Percentiles rank a stretch among this genome's conserved stretches.
phyloP scores from a whole-genome alignment of 2,113 vertebrate species.

The Ochotona curzoniae region DNA sequence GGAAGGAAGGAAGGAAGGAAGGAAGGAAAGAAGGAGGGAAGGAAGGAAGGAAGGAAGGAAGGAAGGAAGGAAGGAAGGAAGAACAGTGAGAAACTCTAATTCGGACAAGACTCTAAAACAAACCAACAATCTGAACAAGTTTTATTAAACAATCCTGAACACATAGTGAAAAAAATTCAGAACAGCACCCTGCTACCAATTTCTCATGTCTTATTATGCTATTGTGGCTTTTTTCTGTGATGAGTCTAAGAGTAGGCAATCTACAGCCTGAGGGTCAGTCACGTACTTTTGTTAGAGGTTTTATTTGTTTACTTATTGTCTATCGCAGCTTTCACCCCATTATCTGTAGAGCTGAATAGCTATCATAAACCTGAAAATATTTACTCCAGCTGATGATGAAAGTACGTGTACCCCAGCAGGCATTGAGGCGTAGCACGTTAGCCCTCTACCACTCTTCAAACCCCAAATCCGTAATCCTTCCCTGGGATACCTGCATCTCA shows the following conservation, averaged over 20 bases:
- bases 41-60: too few relatives aligned
- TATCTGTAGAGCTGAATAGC: neutral
- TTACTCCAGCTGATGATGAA: neutral
- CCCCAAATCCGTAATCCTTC: too few relatives aligned
- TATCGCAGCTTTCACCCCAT: neutral
- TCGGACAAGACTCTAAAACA: conserved; percentile 56
- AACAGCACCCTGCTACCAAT: neutral
- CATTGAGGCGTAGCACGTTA: too few relatives aligned
- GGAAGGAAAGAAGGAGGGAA: too few relatives aligned
- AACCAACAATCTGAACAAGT: conserved; percentile 54
- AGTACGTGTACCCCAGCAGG: too few relatives aligned
- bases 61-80: too few relatives aligned
- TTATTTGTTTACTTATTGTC: neutral
- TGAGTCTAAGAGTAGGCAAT: neutral
- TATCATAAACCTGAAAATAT: conserved; percentile 5
- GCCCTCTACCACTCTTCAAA: too few relatives aligned
- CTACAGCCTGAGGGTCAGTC: neutral
- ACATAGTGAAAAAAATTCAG: conserved; percentile 24
- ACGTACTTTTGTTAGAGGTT: neutral
- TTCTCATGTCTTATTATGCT: neutral
- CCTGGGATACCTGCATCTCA: too few relatives aligned
- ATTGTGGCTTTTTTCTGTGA: neutral
- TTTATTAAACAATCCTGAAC: conserved; percentile 42
- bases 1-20: too few relatives aligned
- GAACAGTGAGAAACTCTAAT: conserved; percentile 56